Evolutionary conservation across 2,888 invertebrate genomes (phyloP), one percentile per base, ranked within the genome.

Genomic region (Muschampia plurimacula): DNA sequence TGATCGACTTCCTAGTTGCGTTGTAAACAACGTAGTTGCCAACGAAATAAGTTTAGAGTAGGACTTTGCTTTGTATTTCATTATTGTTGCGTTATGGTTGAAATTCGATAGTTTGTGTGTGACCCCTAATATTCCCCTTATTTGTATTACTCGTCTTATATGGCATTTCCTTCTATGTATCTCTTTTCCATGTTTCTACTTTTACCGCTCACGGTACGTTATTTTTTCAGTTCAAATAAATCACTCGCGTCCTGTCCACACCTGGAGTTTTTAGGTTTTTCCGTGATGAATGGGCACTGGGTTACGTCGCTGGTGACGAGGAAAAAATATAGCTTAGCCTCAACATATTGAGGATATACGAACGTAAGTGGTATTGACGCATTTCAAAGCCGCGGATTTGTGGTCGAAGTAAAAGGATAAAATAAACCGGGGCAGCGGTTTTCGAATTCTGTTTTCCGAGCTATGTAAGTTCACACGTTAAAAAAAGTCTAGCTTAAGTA

Each of bases 161-260:
- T 0, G 22, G 22, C 22, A 22, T 22, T 52, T 12, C 52, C 15
- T 15, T 8, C 15, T 52, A 52, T 8, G 49, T 49, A n/a, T 49
- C n/a, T 52, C 52, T 8, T 8, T 52, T 52, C 8, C 15, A 15
- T 28, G 15, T 55, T 59, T 32, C 59, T 59, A 36, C 13, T 10
- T 59, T 59, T 36, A 12, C 59, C 36, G n/a, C 36, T 59, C 52
- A 15, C 15, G 52, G 60, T n/a, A 2, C n/a, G 13, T 13, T 22
- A 7, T 55, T 69, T 70, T 70, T 70, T 59, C 46, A 57, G 64
- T 28, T 15, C 41, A 70, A 46, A 70, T 69, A 69, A 69, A 69
- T 69, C 69, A 69, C 69, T 52, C 49, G 49, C 2, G 60, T 44
- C 28, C 63, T 57, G 64, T 64, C 69, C 64, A 44, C 69, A 69